These are phyloP conservation scores for Aphaenogaster ashmeadi DNA, from an alignment of 1,140 invertebrate species.

Conservation along the genomic window DNA sequence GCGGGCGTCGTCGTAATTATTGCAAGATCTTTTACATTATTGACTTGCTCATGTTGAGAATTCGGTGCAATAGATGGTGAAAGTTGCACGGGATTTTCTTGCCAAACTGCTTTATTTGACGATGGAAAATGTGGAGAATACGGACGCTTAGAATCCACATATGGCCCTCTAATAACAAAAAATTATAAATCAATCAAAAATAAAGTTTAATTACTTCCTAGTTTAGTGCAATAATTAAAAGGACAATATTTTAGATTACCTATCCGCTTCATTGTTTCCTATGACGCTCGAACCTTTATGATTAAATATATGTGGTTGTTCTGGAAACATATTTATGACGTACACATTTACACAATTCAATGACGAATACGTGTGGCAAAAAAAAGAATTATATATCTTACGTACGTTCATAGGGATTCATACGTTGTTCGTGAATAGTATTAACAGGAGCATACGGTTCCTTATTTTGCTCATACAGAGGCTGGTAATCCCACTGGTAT, in stretches of 20 bases:
- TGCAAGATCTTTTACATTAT: conserved; percentile 62
- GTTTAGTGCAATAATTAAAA: conserved; percentile 12
- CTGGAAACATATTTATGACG: conserved; percentile 72
- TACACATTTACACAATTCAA: not conserved
- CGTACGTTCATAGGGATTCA: conserved; percentile 81
- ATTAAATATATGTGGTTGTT: conserved; percentile 89
- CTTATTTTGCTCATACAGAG: conserved; percentile 82
- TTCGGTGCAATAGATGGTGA: conserved; percentile 71
- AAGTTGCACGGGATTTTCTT: conserved; percentile 71
- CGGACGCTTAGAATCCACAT: conserved; percentile 76
- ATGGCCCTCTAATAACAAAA: conserved; percentile 72
- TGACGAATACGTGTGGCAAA: not conserved
- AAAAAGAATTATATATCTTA: conserved; percentile 68
- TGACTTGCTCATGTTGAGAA: conserved; percentile 57
- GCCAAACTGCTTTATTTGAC: conserved; percentile 79
- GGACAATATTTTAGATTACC: conserved; percentile 76
- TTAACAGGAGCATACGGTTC: conserved; percentile 76
- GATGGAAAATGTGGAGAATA: conserved; percentile 80
- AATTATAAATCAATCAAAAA: conserved; percentile 32
- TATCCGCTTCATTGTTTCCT: conserved; percentile 86
- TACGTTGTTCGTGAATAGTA: conserved; percentile 76
- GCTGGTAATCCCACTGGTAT: conserved; percentile 82
- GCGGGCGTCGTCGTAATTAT: conserved; percentile 72
- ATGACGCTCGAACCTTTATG: conserved; percentile 90
- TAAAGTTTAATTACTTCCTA: not conserved